Evolutionary conservation across 2,113 vertebrate species (phyloP).

Genomic region (Petromus typicus): DNA sequence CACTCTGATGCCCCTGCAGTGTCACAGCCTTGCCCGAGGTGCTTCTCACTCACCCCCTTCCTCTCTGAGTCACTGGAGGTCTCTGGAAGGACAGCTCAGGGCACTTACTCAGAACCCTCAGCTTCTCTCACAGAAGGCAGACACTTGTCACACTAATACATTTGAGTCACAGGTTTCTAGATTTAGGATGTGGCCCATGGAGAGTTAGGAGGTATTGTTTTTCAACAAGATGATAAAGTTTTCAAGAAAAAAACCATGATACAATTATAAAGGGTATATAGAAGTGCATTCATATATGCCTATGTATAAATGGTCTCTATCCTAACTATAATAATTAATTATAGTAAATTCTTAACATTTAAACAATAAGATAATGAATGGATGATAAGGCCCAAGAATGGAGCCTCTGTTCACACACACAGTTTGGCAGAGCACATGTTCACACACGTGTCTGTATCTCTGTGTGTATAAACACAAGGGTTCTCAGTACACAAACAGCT

Average conservation of each 20-base stretch:
- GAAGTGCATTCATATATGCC: neutral
- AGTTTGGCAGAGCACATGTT: neutral
- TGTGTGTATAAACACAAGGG: neutral
- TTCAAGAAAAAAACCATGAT: neutral
- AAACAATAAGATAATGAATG: neutral
- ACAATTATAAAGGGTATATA: neutral
- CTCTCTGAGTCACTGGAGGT: neutral
- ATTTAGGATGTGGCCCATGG: neutral
- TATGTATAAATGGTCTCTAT: neutral
- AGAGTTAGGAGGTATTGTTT: neutral
- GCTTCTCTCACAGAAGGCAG: neutral
- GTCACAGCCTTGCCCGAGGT: neutral
- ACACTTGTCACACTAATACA: neutral
- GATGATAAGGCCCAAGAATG: neutral
- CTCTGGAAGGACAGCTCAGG: neutral
- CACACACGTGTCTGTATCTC: neutral
- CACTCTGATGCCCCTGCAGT: neutral
- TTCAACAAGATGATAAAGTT: neutral
- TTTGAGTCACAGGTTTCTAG: neutral
- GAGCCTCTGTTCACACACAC: neutral
- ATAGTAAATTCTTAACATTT: constrained; percentile 34
- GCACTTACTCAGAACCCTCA: neutral
- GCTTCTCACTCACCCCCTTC: neutral
- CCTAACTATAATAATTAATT: neutral
- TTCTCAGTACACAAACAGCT: neutral